These are phyloP conservation scores for Eudyptes chrysolophus DNA, from an alignment of 2,113 vertebrate species.

Conservation along the genomic window DNA sequence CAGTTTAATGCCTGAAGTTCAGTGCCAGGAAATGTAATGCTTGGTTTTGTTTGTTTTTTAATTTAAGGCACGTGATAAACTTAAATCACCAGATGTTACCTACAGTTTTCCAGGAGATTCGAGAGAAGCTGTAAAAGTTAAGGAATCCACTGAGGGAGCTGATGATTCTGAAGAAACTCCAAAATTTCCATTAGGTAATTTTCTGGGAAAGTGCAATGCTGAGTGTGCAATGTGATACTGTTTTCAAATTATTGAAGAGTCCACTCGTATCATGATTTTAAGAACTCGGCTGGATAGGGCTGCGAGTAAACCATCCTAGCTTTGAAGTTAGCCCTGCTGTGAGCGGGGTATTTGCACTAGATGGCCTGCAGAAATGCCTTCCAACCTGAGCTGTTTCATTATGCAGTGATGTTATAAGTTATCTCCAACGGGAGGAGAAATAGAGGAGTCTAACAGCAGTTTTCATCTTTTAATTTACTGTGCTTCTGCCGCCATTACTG, in stretches of 20 bases:
- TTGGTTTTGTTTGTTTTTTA: not conserved
- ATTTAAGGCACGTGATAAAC: slow-evolving; percentile 37
- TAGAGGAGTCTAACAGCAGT: not conserved
- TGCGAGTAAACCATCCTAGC: not conserved
- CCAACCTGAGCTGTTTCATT: not conserved
- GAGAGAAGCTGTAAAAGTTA: not conserved
- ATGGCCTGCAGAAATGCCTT: not conserved
- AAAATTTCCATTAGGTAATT: slow-evolving; percentile 60
- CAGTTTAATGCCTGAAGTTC: not conserved
- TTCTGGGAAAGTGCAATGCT: not conserved
- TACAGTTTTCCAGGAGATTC: not conserved
- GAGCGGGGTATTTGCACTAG: not conserved
- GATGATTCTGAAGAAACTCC: not conserved
- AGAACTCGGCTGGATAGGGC: not conserved
- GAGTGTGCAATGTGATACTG: not conserved
- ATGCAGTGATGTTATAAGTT: not conserved
- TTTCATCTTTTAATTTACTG: not conserved
- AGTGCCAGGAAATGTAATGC: not conserved
- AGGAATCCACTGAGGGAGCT: not conserved
- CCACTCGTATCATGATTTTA: not conserved
- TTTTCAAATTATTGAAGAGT: not conserved
- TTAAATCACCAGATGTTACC: slow-evolving; percentile 47
- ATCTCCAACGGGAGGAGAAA: not conserved
- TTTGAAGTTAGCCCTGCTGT: not conserved
- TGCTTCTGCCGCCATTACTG: not conserved